These are phyloP conservation scores for Erynnis tages DNA, from an alignment of 2,888 invertebrate species.

Conservation along the genomic window DNA sequence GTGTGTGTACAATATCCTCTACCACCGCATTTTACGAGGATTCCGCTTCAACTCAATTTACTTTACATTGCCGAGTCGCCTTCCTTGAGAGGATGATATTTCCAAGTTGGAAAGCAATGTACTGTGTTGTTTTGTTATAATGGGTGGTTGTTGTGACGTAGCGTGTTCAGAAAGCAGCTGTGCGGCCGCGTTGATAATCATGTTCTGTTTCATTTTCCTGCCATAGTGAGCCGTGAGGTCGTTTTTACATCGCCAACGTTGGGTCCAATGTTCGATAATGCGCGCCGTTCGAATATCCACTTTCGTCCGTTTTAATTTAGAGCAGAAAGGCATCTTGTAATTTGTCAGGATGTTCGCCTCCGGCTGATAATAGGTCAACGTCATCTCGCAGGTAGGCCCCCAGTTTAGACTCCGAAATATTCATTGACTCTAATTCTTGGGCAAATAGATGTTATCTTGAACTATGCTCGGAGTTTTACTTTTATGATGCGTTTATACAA, in stretches of 20 bases:
- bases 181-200: constrained; percentile 62
- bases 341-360: constrained; percentile 37
- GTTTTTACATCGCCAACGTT: constrained; percentile 50
- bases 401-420: constrained; percentile 26
- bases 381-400: constrained; percentile 36
- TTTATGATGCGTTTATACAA: constrained; percentile 2
- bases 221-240: constrained; percentile 44
- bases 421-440: constrained; percentile 14
- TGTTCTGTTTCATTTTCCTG: constrained; percentile 64
- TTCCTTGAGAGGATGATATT: too few relatives aligned
- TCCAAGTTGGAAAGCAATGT: constrained; percentile 38
- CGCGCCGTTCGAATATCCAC: constrained; percentile 27
- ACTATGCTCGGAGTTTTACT: constrained; percentile 4
- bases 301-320: constrained; percentile 31
- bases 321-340: constrained; percentile 29
- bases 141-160: constrained; percentile 1
- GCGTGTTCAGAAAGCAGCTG: constrained; percentile 54
- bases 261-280: constrained; percentile 37
- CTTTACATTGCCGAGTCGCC: constrained; percentile 20
- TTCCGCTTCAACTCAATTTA: constrained; percentile 10
- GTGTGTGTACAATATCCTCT: constrained; percentile 36
- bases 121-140: constrained; percentile 5
- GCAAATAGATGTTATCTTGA: constrained; percentile 21
- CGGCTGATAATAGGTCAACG: constrained; percentile 41
- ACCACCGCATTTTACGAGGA: constrained; percentile 26